Percentiles rank a stretch among this genome's conserved stretches.
These are phyloP conservation scores for Lasiurus borealis DNA, from an alignment of 2,113 vertebrate genomes.

Conservation along the genomic window DNA sequence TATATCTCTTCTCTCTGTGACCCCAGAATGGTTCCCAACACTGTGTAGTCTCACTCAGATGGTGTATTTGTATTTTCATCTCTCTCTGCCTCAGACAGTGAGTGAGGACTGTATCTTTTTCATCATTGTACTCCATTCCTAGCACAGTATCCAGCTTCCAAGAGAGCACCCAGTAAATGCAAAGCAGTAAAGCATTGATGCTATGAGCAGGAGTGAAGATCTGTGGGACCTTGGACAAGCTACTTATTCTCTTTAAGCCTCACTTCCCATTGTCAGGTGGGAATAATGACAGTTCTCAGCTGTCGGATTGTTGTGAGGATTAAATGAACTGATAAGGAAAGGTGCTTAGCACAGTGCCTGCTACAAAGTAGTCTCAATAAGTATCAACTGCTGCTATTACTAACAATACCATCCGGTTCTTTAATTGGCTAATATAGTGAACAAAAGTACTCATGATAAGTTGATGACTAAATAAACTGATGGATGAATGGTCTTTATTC, in stretches of 20 bases:
- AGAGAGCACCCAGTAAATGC: background rate
- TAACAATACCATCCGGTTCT: background rate
- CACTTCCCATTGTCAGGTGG: background rate
- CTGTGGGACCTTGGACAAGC: background rate
- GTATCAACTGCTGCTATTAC: background rate
- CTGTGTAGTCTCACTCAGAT: background rate
- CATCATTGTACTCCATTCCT: background rate
- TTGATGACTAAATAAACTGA: background rate
- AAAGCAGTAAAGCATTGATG: background rate
- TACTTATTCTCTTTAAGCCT: background rate
- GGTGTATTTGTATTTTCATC: constrained; percentile 59
- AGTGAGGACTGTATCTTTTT: constrained; percentile 8
- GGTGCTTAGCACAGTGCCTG: background rate
- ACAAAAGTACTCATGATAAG: background rate
- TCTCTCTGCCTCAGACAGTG: constrained; percentile 26
- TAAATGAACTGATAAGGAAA: background rate
- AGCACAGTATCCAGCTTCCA: background rate
- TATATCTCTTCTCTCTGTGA: constrained; percentile 39
- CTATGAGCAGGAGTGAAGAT: background rate
- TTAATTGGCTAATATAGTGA: background rate
- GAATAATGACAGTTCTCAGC: background rate
- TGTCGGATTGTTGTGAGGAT: background rate
- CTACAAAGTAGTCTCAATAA: background rate
- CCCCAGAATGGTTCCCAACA: constrained; percentile 35
- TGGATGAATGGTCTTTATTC: background rate